Percentiles rank a stretch among this genome's conserved stretches.
phyloP scores from a whole-genome alignment of 2,797 vertebrate genomes.

The Pagetopsis macropterus region DNA sequence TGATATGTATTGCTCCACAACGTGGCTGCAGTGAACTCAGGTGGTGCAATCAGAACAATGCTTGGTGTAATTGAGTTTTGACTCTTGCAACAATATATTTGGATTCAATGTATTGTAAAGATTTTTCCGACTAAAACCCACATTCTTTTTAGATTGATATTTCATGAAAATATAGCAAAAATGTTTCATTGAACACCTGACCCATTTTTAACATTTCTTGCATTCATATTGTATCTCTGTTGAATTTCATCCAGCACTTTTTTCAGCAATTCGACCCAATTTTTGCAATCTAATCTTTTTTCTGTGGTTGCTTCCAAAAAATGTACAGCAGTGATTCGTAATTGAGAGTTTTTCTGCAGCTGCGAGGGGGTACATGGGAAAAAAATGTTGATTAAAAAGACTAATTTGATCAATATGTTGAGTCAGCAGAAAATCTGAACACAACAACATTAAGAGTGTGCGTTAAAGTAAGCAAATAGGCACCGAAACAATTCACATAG shows the following conservation, averaged over 20 bases:
- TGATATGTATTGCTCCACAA: slow-evolving; percentile 3
- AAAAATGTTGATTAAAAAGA: not conserved
- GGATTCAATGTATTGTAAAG: slow-evolving; percentile 21
- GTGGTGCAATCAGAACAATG: slow-evolving; percentile 54
- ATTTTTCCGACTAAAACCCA: not conserved
- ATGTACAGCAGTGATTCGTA: not conserved
- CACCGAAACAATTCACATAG: not conserved
- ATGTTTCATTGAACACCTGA: not conserved
- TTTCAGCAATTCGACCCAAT: not conserved
- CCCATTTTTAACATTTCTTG: slow-evolving; percentile 4
- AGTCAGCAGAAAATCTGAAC: not conserved
- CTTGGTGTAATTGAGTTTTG: slow-evolving; percentile 46
- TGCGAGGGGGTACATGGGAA: not conserved
- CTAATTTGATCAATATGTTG: not conserved
- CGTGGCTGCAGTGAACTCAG: slow-evolving; percentile 35
- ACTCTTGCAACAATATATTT: slow-evolving; percentile 42
- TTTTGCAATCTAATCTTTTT: not conserved
- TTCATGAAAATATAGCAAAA: not conserved
- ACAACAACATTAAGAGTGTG: not conserved
- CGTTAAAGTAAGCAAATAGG: not conserved
- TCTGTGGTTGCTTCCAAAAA: not conserved
- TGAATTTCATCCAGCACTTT: not conserved
- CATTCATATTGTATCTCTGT: not conserved
- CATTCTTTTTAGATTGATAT: not conserved
- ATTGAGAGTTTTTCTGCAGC: not conserved